Evolutionary conservation across 1,140 invertebrate genomes (phyloP).

Genomic region (Tetramorium parvispinum): DNA sequence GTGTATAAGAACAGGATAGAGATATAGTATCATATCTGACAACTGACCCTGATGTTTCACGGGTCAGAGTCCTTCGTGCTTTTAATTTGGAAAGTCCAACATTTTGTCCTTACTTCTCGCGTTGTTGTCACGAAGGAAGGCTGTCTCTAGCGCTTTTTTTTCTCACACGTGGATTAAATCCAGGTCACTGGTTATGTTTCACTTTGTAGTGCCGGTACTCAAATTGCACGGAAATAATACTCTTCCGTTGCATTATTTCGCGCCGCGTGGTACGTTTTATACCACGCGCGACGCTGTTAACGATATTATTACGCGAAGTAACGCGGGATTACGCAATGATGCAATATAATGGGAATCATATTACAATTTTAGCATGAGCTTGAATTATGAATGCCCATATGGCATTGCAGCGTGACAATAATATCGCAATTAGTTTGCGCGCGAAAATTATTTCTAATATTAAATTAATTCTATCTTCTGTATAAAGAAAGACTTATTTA

Average conservation of each 20-base stretch:
- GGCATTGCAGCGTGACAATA: neutral
- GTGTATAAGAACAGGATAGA: neutral
- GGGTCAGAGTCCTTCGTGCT: conserved; percentile 33
- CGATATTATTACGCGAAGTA: conserved; percentile 48
- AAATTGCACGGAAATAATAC: conserved; percentile 54
- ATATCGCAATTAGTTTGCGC: neutral
- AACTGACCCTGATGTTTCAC: neutral
- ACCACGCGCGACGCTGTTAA: conserved; percentile 15
- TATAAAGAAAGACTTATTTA: neutral
- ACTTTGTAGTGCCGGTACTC: neutral
- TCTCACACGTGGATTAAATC: conserved; percentile 35
- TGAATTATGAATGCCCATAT: conserved; percentile 37
- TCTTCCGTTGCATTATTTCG: conserved; percentile 22
- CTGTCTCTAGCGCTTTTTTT: conserved; percentile 2
- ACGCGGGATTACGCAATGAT: conserved; percentile 28
- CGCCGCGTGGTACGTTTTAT: conserved; percentile 3
- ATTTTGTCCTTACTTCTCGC: neutral
- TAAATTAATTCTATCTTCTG: neutral
- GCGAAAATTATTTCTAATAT: neutral
- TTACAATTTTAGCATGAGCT: conserved; percentile 42
- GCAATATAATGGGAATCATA: conserved; percentile 46
- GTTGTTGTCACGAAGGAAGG: neutral
- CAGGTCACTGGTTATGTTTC: conserved; percentile 47
- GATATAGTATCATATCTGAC: neutral
- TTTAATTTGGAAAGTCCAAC: conserved; percentile 48